phyloP scores from a whole-genome alignment of 2,888 invertebrate species.

The Leucophenga montana region DNA sequence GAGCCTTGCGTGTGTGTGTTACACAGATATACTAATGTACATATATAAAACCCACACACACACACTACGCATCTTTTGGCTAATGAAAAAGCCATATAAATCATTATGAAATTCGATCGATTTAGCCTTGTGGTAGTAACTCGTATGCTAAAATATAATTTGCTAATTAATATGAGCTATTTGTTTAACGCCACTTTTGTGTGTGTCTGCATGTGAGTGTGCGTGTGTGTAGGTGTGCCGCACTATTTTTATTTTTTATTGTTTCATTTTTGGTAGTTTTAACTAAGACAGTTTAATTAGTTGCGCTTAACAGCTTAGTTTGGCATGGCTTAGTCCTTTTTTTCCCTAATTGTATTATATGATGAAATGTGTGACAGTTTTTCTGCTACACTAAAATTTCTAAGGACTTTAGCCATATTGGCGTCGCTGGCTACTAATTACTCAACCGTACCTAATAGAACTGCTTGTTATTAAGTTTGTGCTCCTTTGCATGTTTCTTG shows the following conservation, averaged over 20 bases:
- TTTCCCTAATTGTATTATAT: not conserved
- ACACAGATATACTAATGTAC: not conserved
- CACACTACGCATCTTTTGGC: not conserved
- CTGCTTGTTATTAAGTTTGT: too few species aligned
- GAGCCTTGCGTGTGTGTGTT: not conserved
- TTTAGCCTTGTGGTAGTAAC: conserved; percentile 5
- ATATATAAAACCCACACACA: not conserved
- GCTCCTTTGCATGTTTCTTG: not conserved
- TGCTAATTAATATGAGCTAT: conserved; percentile 18
- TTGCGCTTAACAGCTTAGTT: conserved; percentile 4
- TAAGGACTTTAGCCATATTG: not conserved
- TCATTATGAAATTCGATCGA: conserved; percentile 12
- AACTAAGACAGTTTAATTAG: conserved; percentile 3
- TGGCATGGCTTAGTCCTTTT: not conserved
- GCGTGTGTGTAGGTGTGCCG: not conserved
- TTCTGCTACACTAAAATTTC: too few species aligned
- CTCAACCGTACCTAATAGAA: not conserved
- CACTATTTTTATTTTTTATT: too few species aligned
- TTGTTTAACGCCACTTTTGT: not conserved
- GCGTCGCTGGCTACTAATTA: conserved; percentile 1
- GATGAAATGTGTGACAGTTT: too few species aligned
- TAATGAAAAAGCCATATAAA: conserved; percentile 13
- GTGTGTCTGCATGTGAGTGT: not conserved
- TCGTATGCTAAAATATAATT: not conserved
- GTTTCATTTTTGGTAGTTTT: too few species aligned